phyloP scores from a whole-genome alignment of 2,113 vertebrate genomes.

The Ctenodactylus gundi region DNA sequence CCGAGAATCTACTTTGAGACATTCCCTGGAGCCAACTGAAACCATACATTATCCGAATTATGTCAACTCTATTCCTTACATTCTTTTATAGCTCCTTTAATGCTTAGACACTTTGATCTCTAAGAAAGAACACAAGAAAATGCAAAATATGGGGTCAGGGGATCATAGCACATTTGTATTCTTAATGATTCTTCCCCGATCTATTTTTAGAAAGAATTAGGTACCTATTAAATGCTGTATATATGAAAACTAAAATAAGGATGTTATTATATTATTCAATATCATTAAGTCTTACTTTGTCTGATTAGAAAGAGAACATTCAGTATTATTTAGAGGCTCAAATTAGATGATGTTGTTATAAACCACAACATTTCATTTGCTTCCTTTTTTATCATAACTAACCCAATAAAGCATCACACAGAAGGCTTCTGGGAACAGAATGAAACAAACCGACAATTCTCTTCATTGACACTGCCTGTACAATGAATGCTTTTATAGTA shows the following conservation, averaged over 20 bases:
- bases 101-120: neutral
- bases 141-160: neutral
- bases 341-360: conserved; percentile 33
- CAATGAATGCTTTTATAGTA: conserved; percentile 9
- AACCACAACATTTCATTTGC: conserved; percentile 26
- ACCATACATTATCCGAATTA: neutral
- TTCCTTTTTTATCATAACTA: conserved; percentile 20
- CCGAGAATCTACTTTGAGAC: neutral
- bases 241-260: conserved; percentile 30
- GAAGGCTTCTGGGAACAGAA: neutral
- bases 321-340: conserved; percentile 4
- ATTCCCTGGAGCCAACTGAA: neutral
- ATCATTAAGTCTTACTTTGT: neutral
- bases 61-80: neutral
- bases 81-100: conserved; percentile 17
- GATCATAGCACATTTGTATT: neutral
- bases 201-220: conserved; percentile 21
- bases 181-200: neutral
- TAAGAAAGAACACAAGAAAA: conserved; percentile 8
- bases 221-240: neutral
- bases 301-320: neutral
- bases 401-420: neutral
- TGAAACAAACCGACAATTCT: conserved; percentile 28
- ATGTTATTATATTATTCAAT: neutral
- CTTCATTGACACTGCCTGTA: conserved; percentile 38